Percentiles rank a stretch among this genome's conserved stretches.
Evolutionary conservation across 2,888 invertebrate genomes (phyloP).

Genomic region (Cotesia congregata): DNA sequence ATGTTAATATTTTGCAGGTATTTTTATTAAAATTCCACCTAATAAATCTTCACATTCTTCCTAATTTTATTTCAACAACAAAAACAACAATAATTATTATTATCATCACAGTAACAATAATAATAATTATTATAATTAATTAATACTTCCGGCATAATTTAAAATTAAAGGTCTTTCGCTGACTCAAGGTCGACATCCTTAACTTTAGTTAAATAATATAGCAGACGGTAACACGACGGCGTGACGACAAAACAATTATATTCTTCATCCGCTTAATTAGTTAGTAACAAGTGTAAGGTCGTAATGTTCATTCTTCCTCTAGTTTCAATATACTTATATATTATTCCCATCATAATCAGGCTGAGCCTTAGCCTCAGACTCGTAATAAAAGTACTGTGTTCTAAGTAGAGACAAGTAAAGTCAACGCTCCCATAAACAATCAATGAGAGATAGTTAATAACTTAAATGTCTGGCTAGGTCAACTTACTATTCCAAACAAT

Average conservation of each 20-base stretch:
- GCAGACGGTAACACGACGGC: constrained; percentile 21
- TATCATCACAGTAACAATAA: background rate
- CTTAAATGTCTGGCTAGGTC: background rate
- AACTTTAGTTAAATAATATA: background rate
- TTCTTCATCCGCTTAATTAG: constrained; percentile 42
- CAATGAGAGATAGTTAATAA: background rate
- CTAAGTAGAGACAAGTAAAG: background rate
- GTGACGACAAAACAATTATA: constrained; percentile 43
- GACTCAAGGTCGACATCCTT: constrained; percentile 29
- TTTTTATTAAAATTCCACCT: background rate
- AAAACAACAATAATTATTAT: background rate
- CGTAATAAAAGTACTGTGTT: background rate
- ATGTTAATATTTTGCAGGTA: background rate
- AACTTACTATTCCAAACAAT: too few species aligned
- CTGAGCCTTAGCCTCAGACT: too few species aligned
- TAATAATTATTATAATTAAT: background rate
- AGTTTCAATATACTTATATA: background rate
- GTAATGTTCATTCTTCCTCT: constrained; percentile 34
- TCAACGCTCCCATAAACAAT: background rate
- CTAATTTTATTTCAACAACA: too few species aligned
- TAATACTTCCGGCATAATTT: constrained; percentile 25
- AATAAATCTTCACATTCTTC: too few species aligned
- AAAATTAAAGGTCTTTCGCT: constrained; percentile 17
- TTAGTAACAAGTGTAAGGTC: constrained; percentile 41
- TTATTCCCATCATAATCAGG: too few species aligned